phyloP scores from a whole-genome alignment of 2,113 vertebrate species.

The Oreochromis tanganicae region DNA sequence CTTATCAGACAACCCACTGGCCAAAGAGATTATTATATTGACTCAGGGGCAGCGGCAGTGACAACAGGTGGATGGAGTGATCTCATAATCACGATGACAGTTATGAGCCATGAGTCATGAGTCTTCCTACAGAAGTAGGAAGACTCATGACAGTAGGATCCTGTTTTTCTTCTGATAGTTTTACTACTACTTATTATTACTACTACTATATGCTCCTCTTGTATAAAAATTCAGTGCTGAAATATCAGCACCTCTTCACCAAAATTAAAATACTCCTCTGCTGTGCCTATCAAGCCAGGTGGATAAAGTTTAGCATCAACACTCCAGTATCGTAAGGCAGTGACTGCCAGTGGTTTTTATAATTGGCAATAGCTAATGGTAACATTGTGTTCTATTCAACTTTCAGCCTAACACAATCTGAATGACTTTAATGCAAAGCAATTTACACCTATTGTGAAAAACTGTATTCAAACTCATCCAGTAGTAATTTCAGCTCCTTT shows the following conservation, averaged over 20 bases:
- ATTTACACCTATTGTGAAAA: background rate
- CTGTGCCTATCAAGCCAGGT: background rate
- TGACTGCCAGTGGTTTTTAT: background rate
- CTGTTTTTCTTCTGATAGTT: background rate
- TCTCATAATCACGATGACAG: background rate
- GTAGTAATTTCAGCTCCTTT: background rate
- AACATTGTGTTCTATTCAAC: background rate
- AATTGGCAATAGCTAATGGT: background rate
- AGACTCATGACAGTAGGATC: rapidly evolving
- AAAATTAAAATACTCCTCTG: background rate
- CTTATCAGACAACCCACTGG: slow-evolving; percentile 11
- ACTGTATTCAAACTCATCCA: background rate
- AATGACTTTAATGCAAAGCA: background rate
- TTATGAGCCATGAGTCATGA: background rate
- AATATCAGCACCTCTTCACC: background rate
- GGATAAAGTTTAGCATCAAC: background rate
- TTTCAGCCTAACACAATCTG: background rate
- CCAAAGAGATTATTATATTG: slow-evolving; percentile 22
- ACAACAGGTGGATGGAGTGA: slow-evolving; percentile 23
- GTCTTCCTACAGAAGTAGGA: background rate
- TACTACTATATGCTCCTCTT: background rate
- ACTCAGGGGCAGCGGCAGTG: background rate
- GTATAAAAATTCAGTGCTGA: background rate
- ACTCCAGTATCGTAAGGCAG: background rate
- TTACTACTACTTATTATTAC: background rate